Conservation (phyloP, 2,888 invertebrate species). For the Tinea semifulvella region DNA sequence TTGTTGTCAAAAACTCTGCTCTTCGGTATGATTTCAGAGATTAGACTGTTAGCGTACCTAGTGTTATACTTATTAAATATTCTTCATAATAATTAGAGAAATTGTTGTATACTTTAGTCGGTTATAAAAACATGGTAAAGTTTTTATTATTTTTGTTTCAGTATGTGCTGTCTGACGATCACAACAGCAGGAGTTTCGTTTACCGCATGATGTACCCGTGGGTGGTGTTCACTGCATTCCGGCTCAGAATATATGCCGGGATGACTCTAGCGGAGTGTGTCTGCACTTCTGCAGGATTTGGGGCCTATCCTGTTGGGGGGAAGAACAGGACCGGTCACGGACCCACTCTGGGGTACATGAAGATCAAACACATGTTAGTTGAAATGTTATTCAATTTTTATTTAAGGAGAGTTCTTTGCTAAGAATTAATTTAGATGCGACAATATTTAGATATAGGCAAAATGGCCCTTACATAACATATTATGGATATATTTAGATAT, state of each 20-base stretch:
- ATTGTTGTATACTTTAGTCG: too few relatives aligned
- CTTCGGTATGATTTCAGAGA: too few relatives aligned
- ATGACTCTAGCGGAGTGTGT: constrained; percentile 91
- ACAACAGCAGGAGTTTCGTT: constrained; percentile 74
- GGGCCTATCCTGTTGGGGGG: constrained; percentile 84
- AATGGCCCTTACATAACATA: too few relatives aligned
- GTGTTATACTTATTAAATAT: too few relatives aligned
- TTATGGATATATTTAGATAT: too few relatives aligned
- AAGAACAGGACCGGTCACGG: constrained; percentile 85
- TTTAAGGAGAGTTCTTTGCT: too few relatives aligned
- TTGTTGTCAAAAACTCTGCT: too few relatives aligned
- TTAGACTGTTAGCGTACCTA: too few relatives aligned
- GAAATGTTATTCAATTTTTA: neutral
- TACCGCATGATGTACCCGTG: constrained; percentile 88
- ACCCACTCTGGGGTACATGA: constrained; percentile 76
- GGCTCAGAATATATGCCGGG: constrained; percentile 90
- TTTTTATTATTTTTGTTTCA: constrained; percentile 67
- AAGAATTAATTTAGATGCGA: too few relatives aligned
- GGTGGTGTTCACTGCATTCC: constrained; percentile 87
- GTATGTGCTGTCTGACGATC: constrained; percentile 84
- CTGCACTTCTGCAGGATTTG: constrained; percentile 91
- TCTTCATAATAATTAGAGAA: too few relatives aligned
- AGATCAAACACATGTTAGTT: constrained; percentile 66
- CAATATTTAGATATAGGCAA: too few relatives aligned
- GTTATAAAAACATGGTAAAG: too few relatives aligned